A percentile compares a stretch with the other conserved stretches of the same genome.
These are phyloP conservation scores for Euschistus heros DNA, from an alignment of 1,140 invertebrate species.

Conservation along the genomic window DNA sequence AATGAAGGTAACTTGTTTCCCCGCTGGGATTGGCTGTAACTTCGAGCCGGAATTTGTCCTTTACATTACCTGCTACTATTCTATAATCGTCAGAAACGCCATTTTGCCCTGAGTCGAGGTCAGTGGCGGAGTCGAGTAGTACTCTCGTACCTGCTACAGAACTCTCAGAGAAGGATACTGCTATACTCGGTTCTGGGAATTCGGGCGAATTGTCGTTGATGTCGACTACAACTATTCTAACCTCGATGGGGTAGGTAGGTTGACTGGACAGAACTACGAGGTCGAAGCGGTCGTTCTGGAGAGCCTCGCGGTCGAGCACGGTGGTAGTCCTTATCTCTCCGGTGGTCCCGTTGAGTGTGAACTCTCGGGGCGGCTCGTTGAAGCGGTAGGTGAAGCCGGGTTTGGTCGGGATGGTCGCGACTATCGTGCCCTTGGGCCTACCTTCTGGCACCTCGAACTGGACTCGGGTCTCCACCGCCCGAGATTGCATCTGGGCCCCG, in stretches of 20 bases:
- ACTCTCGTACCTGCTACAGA: conserved; percentile 75
- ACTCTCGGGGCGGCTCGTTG: conserved; percentile 78
- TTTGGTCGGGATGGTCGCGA: conserved; percentile 75
- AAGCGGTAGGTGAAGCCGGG: conserved; percentile 81
- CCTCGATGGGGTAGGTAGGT: conserved; percentile 86
- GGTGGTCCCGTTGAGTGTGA: conserved; percentile 62
- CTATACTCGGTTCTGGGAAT: conserved; percentile 78
- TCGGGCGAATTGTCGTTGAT: conserved; percentile 82
- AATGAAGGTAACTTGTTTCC: conserved; percentile 76
- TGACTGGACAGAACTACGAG: conserved; percentile 82
- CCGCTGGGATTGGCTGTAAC: conserved; percentile 79
- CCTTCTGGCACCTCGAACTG: conserved; percentile 76
- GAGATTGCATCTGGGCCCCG: conserved; percentile 61
- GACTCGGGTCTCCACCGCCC: conserved; percentile 73
- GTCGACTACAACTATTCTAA: conserved; percentile 72
- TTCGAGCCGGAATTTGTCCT: conserved; percentile 74
- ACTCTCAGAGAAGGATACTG: conserved; percentile 80
- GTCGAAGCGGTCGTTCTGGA: conserved; percentile 69
- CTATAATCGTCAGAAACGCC: conserved; percentile 76
- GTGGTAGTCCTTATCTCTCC: conserved; percentile 73
- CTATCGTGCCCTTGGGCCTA: conserved; percentile 64
- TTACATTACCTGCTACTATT: conserved; percentile 76
- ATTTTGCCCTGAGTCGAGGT: conserved; percentile 75
- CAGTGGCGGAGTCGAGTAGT: conserved; percentile 75
- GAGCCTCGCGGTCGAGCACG: conserved; percentile 67